phyloP scores from a whole-genome alignment of 2,113 vertebrate species.

The Cricetomys ansorgei region DNA sequence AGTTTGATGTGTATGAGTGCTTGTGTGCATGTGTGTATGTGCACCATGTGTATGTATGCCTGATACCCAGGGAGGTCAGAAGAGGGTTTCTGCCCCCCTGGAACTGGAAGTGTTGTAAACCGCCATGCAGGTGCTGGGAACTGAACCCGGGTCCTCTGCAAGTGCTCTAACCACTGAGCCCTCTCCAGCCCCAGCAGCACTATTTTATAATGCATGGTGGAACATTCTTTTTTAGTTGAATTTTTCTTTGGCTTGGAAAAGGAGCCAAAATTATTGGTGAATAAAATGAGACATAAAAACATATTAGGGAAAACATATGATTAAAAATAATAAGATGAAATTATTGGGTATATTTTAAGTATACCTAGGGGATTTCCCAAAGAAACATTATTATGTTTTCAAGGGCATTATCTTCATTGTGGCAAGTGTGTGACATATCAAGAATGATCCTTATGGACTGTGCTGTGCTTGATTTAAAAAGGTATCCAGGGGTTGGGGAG shows the following conservation, averaged over 20 bases:
- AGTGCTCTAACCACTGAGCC: not conserved
- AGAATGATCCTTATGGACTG: not conserved
- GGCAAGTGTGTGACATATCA: not conserved
- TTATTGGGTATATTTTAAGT: not conserved
- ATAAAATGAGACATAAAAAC: not conserved
- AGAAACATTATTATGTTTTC: not conserved
- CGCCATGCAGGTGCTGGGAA: not conserved
- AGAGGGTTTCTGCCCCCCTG: not conserved
- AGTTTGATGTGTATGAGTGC: not conserved
- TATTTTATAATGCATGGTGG: not conserved
- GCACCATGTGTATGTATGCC: not conserved
- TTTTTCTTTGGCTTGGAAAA: slow-evolving; percentile 31
- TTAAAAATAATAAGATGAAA: slow-evolving; percentile 8
- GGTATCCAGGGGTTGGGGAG: not conserved
- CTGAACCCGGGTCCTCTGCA: not conserved
- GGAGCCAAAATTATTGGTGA: not conserved
- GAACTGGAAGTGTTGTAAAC: not conserved
- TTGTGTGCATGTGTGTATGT: not conserved
- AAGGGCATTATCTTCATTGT: not conserved
- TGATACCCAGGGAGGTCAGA: not conserved
- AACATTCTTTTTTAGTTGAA: not conserved
- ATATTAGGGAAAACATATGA: not conserved
- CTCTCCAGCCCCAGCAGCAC: not conserved
- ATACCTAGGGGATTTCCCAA: not conserved
- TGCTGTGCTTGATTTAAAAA: not conserved